Evolutionary conservation across 2,113 vertebrate genomes (phyloP).

Genomic region (Grallaria varia): DNA sequence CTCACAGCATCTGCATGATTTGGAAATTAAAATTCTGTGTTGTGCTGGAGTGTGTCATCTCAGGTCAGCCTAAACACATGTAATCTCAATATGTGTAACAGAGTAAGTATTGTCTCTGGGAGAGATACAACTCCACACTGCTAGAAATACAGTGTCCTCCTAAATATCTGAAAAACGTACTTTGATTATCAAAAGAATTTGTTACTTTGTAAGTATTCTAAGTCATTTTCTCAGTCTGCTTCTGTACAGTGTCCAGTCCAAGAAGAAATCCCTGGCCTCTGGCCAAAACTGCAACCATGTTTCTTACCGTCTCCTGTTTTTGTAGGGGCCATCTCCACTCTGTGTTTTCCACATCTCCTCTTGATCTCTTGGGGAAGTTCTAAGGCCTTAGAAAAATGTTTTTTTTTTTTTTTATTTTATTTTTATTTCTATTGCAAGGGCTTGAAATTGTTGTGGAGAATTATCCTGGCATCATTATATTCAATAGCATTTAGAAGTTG

Average conservation of each 20-base stretch:
- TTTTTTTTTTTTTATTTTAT: too few species aligned
- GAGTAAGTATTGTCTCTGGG: background rate
- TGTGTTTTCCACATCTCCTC: background rate
- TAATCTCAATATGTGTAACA: background rate
- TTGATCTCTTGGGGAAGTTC: background rate
- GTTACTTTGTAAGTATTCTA: fast-evolving
- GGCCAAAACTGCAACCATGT: background rate
- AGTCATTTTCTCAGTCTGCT: background rate
- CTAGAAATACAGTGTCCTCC: background rate
- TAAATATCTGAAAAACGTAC: background rate
- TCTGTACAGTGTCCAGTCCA: background rate
- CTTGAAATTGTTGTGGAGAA: background rate
- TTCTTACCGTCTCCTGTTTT: background rate
- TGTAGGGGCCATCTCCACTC: background rate
- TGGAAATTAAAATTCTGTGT: background rate
- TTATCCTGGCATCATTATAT: background rate
- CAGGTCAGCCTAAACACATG: background rate
- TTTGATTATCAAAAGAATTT: background rate
- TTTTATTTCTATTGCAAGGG: background rate
- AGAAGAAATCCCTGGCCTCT: background rate
- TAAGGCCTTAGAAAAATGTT: background rate
- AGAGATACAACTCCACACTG: background rate
- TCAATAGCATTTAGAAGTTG: background rate
- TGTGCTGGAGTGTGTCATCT: background rate
- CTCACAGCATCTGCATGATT: background rate